Evolutionary conservation across 2,113 vertebrate genomes (phyloP), one percentile per base, ranked within the genome.

Genomic region (Monopterus albus): DNA sequence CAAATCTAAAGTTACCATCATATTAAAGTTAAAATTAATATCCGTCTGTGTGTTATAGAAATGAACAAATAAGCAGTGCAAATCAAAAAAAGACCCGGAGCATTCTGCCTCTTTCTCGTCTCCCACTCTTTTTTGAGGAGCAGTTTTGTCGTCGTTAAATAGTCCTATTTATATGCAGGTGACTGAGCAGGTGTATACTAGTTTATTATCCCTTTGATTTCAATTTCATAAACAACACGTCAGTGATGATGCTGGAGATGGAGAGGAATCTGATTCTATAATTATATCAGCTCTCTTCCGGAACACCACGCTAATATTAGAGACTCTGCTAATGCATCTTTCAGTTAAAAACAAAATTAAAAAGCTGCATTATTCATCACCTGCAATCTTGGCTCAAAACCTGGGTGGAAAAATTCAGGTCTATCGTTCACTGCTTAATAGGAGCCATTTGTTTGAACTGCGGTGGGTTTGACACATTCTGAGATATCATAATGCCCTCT

Each of bases 101-200:
- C 57, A 33, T 53, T 71, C 52, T 20, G 21, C 43, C 29, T 51
- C 25, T 64, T 71, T 68, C 36, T 53, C 10, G 2, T 63, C 50
- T 21, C 38, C 55, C 78, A 40, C 42, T 56, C 62, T 66, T 80
- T 45, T 76, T 57, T 63, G 17, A 20, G 70, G 72, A 80, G 58
- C 59, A 40, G 28, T 46, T 80, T 67, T 72, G 40, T 43, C 59
- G 57, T 61, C 12, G 42, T 49, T 87, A 84, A 89, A 88, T 80
- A 69, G 75, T 78, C 79, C 72, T 60, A 89, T 89, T 89, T 78
- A 81, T 86, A 90, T 89, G 82, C 86, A 90, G 80, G 85, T 82
- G 78, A 78, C 72, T 17, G 79, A 81, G 78, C 71, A 85, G 86
- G 73, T 87, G 79, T 68, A 77, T 76, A 74, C 51, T 23, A 18